These are phyloP conservation scores for Drosophila pseudotalamancana DNA, from an alignment of 2,888 invertebrate species.

Conservation along the genomic window DNA sequence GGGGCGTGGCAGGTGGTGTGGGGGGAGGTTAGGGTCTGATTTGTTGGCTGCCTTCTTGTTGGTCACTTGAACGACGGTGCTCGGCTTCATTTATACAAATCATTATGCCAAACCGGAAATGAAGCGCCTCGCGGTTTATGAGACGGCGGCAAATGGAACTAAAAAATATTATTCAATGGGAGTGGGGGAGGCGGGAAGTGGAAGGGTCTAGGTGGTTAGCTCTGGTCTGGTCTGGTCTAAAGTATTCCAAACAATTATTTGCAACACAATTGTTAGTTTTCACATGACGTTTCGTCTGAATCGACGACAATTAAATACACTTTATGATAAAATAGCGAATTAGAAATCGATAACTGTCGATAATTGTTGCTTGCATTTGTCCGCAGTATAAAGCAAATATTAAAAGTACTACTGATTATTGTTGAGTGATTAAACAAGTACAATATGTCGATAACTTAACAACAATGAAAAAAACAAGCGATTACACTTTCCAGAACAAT, in stretches of 20 bases:
- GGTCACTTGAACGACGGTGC: conserved; percentile 57
- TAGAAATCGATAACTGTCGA: not conserved
- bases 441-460: too few species aligned
- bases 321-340: not conserved
- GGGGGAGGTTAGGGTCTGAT: not conserved
- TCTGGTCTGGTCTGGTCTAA: not conserved
- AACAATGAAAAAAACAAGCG: too few species aligned
- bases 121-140: conserved; percentile 67
- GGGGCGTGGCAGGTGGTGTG: not conserved
- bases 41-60: conserved; percentile 30
- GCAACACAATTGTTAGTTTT: conserved; percentile 58
- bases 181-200: not conserved
- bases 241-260: conserved; percentile 47
- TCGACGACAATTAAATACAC: not conserved
- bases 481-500: too few species aligned
- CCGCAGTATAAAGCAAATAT: too few species aligned
- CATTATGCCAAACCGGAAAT: conserved; percentile 73
- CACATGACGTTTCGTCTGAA: conserved; percentile 12
- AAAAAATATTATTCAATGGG: conserved; percentile 32
- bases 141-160: conserved; percentile 35
- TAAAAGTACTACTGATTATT: too few species aligned
- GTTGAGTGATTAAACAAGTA: too few species aligned
- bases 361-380: too few species aligned
- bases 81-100: conserved; percentile 69
- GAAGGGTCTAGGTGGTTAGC: not conserved